These are phyloP conservation scores for Phylloscopus trochiloides DNA, from an alignment of 2,113 vertebrate genomes.

Conservation along the genomic window DNA sequence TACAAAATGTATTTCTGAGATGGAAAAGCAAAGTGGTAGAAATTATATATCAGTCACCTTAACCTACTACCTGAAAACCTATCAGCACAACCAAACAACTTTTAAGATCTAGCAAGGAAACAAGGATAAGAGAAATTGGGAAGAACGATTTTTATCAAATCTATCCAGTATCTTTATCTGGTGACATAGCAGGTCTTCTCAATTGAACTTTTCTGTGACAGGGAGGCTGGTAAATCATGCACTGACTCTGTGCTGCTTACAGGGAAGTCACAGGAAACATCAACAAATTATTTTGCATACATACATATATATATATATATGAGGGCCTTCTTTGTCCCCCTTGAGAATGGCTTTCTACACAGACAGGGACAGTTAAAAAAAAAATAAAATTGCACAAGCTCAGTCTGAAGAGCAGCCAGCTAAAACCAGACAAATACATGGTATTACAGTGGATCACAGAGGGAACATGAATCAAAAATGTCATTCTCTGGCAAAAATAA, in stretches of 20 bases:
- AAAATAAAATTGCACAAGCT: neutral
- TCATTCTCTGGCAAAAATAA: neutral
- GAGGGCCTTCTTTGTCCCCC: rapidly evolving
- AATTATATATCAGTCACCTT: neutral
- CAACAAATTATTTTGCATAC: neutral
- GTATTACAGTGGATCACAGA: neutral
- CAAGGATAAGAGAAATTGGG: neutral
- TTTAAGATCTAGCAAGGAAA: neutral
- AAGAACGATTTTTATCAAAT: neutral
- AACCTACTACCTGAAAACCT: neutral
- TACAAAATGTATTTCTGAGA: neutral
- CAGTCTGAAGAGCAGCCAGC: neutral
- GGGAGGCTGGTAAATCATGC: neutral
- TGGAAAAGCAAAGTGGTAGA: neutral
- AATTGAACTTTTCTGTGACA: neutral
- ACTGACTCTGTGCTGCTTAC: neutral
- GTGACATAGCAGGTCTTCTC: neutral
- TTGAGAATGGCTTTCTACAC: neutral
- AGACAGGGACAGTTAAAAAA: neutral
- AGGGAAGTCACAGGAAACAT: neutral
- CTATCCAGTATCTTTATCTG: neutral
- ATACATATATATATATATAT: neutral
- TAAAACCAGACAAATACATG: neutral
- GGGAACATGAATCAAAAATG: neutral
- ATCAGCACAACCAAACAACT: neutral